Base-by-base conservation (phyloP, 2,797 vertebrate species). In the Etheostoma nigrum region DNA sequence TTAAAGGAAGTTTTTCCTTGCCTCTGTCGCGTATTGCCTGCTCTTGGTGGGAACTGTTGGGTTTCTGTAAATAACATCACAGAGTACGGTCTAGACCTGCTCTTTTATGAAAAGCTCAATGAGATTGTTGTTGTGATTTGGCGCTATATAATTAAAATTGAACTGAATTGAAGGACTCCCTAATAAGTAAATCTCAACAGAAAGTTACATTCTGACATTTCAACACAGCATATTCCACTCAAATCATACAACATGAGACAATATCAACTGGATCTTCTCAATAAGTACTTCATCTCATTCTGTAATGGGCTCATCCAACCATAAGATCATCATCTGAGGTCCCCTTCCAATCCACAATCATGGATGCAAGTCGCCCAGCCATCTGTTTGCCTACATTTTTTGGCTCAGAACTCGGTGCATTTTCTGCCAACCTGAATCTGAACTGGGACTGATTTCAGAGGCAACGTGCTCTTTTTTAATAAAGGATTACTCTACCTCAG, bases 371-470 rank as follows among this genome's bases (percentile, higher is more conserved):
- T 77, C 63, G 11, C 79, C 64, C 79, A 63, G 86, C 89, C 91
- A 92, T 91, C 90, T 92, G 91, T 82, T 85, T 67, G 64, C 83
- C 86, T 90, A 74, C 68, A 80, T 49, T 63, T 89, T 83, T 86
- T 93, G 91, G 90, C 89, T 84, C 79, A 77, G 73, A 81, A 69
- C 82, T 84, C 69, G 45, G 40, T 78, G 62, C 21, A 23, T 84
- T 83, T 40, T 78, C 77, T 90, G 90, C 89, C 88, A 91, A 87
- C 74, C 72, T 82, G 55, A 67, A 78, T 87, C 77, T 84, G 63
- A 79, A 84, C 75, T 80, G 78, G 79, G 78, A 75, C 63, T 66
- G 74, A 84, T 87, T 87, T 87, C 79, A 78, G 75, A 52, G 53
- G 83, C 42, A 77, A 78, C 67, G 63, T 76, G 80, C 66, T 80